Evolutionary conservation across 2,888 invertebrate species (phyloP), one percentile per base, ranked within the genome.

Genomic region (Thecophora atra): DNA sequence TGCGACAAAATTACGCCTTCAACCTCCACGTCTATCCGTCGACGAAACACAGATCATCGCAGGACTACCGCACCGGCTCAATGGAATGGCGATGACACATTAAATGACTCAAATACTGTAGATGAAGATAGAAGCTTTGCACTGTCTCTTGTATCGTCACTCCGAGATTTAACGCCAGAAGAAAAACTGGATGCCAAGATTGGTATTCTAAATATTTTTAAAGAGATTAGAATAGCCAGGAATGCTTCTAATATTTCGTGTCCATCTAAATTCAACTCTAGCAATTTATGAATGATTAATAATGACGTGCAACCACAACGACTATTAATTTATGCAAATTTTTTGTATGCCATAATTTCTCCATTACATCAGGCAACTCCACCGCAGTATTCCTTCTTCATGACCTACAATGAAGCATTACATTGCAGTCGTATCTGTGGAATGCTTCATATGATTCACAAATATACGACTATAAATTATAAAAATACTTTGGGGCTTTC

Each of bases 51-150:
- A 70, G 63, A 19, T 47, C 63, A 30, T 51, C 17, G 52, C 19
- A 47, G 44, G 51, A 62, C 42, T 24, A 47, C 37, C 28, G 17
- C 28, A 30, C 5, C 62, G 15, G 30, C 19, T 30, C 37, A n/a
- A n/a, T n/a, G n/a, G n/a, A n/a, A n/a, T n/a, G n/a, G n/a, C 62
- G 15, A 17, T 30, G 21, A 26, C 28, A 4, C 26, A 21, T 42
- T 65, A 21, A 71, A 71, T n/a, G 42, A 21, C 24, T 21, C 42
- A n/a, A 64, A 37, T 30, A 6, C 4, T 56, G 64, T 71, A 42
- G 71, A 64, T 54, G 58, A 71, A 24, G 71, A 71, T 42, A 71
- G 58, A 65, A 71, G 66, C n/a, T 69, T 69, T 42, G 69, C 60
- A 58, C 47, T 69, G 21, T 69, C 69, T 17, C 56, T 69, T 30